phyloP scores from a whole-genome alignment of 2,113 vertebrate species.

The Galemys pyrenaicus region DNA sequence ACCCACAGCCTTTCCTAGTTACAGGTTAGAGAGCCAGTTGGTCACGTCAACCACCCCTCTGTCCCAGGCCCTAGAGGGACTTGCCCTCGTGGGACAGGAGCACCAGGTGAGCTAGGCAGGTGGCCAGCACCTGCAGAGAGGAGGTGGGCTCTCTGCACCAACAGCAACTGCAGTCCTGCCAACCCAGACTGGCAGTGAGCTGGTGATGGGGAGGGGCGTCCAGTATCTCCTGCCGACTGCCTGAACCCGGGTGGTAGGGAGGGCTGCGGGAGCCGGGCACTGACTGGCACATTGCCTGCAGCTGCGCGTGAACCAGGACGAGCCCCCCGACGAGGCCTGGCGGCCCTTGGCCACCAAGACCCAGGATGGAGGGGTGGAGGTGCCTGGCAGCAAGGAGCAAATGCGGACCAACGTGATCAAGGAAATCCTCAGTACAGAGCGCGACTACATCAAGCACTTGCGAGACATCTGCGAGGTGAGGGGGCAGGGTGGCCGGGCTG shows the following conservation, averaged over 20 bases:
- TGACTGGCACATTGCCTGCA: constrained; percentile 65
- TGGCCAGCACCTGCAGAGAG: neutral
- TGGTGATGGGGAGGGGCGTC: neutral
- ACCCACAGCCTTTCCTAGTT: neutral
- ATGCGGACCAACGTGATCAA: constrained; percentile 98
- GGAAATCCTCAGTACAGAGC: constrained; percentile 97
- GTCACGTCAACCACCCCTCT: too few species aligned
- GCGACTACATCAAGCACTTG: constrained; percentile 97
- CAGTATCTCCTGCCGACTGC: too few species aligned
- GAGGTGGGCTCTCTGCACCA: too few species aligned
- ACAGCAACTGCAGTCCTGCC: too few species aligned
- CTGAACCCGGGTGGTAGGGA: too few species aligned
- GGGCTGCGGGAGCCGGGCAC: fast-evolving
- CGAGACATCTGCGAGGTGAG: constrained; percentile 98
- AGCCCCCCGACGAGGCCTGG: constrained; percentile 90
- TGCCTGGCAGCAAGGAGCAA: constrained; percentile 94
- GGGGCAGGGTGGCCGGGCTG: fast-evolving
- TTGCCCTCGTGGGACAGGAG: too few species aligned
- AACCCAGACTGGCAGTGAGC: too few species aligned
- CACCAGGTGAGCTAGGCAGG: neutral
- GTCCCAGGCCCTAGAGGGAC: neutral
- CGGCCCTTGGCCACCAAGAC: constrained; percentile 86
- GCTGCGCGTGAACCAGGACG: constrained; percentile 98
- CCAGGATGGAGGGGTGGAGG: constrained; percentile 85
- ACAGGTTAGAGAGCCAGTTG: neutral